phyloP scores from a whole-genome alignment of 2,888 invertebrate genomes.

The Agriopis aurantiaria region DNA sequence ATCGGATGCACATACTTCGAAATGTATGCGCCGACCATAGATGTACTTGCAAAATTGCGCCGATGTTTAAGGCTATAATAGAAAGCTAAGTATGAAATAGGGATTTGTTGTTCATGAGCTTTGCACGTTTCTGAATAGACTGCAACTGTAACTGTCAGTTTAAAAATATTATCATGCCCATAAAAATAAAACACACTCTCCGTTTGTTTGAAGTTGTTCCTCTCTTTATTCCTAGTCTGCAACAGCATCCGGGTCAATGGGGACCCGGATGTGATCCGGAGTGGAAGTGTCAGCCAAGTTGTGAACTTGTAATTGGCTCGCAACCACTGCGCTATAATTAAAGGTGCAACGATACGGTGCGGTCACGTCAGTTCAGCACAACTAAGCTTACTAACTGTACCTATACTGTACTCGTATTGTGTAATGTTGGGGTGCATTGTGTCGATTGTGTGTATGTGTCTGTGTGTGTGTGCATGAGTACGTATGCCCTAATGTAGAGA shows the following conservation, averaged over 20 bases:
- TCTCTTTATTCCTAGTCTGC: not conserved
- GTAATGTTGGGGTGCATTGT: too few species aligned
- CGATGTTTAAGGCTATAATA: too few species aligned
- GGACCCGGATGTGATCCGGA: conserved; percentile 29
- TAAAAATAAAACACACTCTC: not conserved
- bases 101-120: too few species aligned
- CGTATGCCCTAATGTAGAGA: not conserved
- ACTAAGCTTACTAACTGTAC: conserved; percentile 1
- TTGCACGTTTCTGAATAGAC: not conserved
- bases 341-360: conserved; percentile 13
- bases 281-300: conserved; percentile 33
- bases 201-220: not conserved
- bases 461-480: not conserved
- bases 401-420: not conserved
- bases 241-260: conserved; percentile 39
- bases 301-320: conserved; percentile 36
- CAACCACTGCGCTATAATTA: conserved; percentile 23
- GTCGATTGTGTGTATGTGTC: not conserved
- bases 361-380: not conserved
- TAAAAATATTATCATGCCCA: too few species aligned
- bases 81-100: too few species aligned
- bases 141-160: too few species aligned
- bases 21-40: too few species aligned
- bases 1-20: too few species aligned
- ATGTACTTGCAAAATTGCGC: too few species aligned